A percentile compares a stretch with the other conserved stretches of the same genome.
Evolutionary conservation across 2,113 vertebrate species (phyloP).

Genomic region (Dendrocopos noguchii): DNA sequence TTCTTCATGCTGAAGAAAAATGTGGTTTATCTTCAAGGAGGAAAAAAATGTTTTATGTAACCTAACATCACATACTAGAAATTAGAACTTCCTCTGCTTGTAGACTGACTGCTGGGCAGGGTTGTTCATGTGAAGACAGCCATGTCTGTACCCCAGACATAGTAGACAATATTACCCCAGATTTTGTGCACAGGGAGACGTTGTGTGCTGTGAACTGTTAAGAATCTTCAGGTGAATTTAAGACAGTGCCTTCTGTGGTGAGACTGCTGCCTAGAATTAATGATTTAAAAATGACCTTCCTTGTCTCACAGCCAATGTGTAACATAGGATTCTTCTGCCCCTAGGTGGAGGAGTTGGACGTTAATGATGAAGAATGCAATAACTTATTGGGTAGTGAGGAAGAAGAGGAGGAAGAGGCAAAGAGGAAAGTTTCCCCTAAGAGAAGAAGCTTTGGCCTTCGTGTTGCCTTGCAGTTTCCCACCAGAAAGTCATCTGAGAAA

Average conservation of each 20-base stretch:
- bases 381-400: slow-evolving; percentile 64
- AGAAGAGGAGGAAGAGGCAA: slow-evolving; percentile 67
- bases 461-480: slow-evolving; percentile 90
- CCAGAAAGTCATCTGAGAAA: slow-evolving; percentile 76
- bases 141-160: not conserved
- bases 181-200: not conserved
- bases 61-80: not conserved
- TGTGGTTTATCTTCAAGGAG: not conserved
- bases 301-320: not conserved
- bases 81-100: not conserved
- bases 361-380: slow-evolving; percentile 68
- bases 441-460: slow-evolving; percentile 84
- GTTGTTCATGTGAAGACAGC: not conserved
- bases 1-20: not conserved
- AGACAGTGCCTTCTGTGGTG: not conserved
- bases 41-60: not conserved
- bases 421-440: slow-evolving; percentile 48
- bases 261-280: not conserved
- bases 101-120: not conserved
- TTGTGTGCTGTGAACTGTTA: not conserved
- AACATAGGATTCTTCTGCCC: not conserved
- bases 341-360: slow-evolving; percentile 72
- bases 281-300: not conserved
- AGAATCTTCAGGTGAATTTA: not conserved
- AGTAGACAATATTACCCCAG: not conserved